Evolutionary conservation across 2,113 vertebrate species (phyloP), one percentile per base, ranked within the genome.

Genomic region (Bagarius yarrelli): DNA sequence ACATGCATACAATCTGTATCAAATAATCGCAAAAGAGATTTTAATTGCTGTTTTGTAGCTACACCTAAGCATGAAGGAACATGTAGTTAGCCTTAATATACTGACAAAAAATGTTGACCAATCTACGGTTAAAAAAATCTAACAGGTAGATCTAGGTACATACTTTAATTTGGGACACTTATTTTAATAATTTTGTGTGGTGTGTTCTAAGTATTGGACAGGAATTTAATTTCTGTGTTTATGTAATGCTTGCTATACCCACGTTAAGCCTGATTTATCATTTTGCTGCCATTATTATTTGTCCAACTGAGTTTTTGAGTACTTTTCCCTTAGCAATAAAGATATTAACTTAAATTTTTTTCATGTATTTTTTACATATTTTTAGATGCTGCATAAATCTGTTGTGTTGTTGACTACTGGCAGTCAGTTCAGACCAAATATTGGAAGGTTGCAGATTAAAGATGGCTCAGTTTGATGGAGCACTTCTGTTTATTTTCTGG

Each of bases 401-500:
- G 19, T 3, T 70, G n/a, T 27, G 23, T 53, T 72, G 47, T 72
- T 52, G 47, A 72, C 30, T 72, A 53, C 5, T 72, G 47, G 27
- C 25, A 53, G 69, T 50, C 23, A 50, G 15, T 50, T 16, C 16
- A 27, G 67, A 25, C 23, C n/a, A 50, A n/a, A 70, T 25, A 14
- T 21, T 21, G 19, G 47, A 72, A 30, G 70, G 25, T 72, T 30
- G 47, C 47, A 27, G 44, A 8, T 19, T 52, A 71, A 52, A 52
- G 8, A 25, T 64, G 23, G 14, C 3, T 53, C 32, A 53, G 9
- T 75, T 34, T 81, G 59, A 81, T 44, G 27, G n/a, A 59, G 52
- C 52, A 47, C 25, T 59, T 67, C 13, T 18, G 21, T 69, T 76
- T 76, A 66, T 55, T 69, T 76, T 50, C 52, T 57, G 50, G n/a